phyloP scores from a whole-genome alignment of 2,888 invertebrate genomes.

The Chirona hameri region DNA sequence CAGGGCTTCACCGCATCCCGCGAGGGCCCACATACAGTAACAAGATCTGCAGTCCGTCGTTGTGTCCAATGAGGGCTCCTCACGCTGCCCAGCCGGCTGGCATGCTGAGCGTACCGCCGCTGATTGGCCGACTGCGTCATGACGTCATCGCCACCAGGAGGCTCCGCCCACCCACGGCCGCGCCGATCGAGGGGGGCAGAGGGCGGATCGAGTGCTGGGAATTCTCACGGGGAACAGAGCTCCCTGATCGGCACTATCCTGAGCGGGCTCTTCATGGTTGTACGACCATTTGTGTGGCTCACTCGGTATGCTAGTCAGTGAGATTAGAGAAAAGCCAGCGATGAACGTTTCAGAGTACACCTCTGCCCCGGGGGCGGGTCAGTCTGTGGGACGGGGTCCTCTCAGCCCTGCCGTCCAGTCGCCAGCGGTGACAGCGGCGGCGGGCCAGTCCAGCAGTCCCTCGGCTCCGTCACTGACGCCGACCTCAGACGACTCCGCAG shows the following conservation, averaged over 20 bases:
- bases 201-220: background rate
- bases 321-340: background rate
- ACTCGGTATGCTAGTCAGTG: background rate
- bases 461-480: background rate
- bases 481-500: background rate
- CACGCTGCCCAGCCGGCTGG: background rate
- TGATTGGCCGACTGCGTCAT: background rate
- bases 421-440: background rate
- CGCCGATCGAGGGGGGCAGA: background rate
- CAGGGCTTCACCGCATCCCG: no score
- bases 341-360: background rate
- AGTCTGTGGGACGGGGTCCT: background rate
- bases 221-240: background rate
- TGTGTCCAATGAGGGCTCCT: background rate
- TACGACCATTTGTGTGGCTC: background rate
- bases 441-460: background rate
- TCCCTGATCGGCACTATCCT: no score
- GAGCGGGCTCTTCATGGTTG: no score
- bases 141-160: background rate
- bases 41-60: background rate
- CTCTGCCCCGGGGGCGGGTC: background rate
- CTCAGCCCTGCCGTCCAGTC: background rate
- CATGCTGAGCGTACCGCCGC: background rate
- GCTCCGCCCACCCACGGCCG: background rate
- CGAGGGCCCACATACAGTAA: no score